phyloP scores from a whole-genome alignment of 2,113 vertebrate genomes.

The Gymnogyps californianus region DNA sequence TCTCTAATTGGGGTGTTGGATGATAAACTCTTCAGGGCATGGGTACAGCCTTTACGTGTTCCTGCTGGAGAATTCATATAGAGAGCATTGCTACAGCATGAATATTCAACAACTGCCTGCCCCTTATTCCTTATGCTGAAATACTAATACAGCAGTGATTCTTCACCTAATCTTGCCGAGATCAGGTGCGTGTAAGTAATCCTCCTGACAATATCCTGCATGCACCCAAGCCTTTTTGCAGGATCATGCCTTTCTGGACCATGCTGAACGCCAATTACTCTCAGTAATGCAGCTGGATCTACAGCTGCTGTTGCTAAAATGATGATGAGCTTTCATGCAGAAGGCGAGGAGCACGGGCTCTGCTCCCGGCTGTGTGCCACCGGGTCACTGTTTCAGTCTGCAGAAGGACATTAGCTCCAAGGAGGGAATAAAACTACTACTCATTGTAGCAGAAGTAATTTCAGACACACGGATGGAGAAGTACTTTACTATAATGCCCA shows the following conservation, averaged over 20 bases:
- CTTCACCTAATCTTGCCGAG: neutral
- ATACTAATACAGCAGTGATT: conserved; percentile 25
- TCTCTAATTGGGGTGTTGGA: neutral
- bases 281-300: neutral
- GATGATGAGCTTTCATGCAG: neutral
- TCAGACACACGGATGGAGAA: neutral
- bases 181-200: neutral
- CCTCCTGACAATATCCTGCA: neutral
- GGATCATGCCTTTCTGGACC: neutral
- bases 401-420: neutral
- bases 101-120: conserved; percentile 21
- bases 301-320: neutral
- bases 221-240: neutral
- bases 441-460: neutral
- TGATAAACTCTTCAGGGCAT: neutral
- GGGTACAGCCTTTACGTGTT: neutral
- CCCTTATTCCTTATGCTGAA: conserved; percentile 1
- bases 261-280: neutral
- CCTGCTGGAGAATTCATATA: neutral
- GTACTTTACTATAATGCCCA: neutral
- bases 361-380: neutral
- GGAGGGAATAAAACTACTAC: neutral
- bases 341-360: neutral
- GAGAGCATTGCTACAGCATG: neutral
- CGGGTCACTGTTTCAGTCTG: neutral